A percentile compares a stretch with the other conserved stretches of the same genome.
Conservation (phyloP, 2,797 vertebrate species). For the Prionace glauca region DNA sequence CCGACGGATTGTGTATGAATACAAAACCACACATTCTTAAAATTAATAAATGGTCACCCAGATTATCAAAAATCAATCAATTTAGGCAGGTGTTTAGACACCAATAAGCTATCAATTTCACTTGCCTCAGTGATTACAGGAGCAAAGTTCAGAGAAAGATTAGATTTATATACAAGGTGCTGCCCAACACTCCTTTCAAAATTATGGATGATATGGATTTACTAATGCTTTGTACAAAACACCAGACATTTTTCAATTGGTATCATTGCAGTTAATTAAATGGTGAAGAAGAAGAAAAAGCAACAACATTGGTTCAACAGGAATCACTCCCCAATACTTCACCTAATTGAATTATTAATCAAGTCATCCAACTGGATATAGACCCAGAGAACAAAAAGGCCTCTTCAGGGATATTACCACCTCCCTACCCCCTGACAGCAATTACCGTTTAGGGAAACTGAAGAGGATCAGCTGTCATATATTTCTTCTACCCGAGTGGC, state of each 20-base stretch:
- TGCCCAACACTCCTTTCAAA: background rate
- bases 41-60: background rate
- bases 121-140: background rate
- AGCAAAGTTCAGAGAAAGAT: background rate
- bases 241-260: background rate
- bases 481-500: background rate
- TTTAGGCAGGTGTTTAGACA: background rate
- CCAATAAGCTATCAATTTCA: background rate
- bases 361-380: background rate
- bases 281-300: no score
- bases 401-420: background rate
- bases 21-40: background rate
- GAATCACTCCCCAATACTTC: background rate
- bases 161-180: background rate
- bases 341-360: background rate
- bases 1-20: background rate
- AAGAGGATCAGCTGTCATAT: background rate
- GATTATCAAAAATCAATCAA: background rate
- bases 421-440: background rate
- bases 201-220: background rate
- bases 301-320: background rate
- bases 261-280: background rate
- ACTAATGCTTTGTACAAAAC: background rate
- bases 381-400: background rate
- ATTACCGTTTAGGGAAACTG: background rate